Evolutionary conservation across 2,888 invertebrate species (phyloP), one percentile per base, ranked within the genome.

Genomic region (Cephalotes varians): DNA sequence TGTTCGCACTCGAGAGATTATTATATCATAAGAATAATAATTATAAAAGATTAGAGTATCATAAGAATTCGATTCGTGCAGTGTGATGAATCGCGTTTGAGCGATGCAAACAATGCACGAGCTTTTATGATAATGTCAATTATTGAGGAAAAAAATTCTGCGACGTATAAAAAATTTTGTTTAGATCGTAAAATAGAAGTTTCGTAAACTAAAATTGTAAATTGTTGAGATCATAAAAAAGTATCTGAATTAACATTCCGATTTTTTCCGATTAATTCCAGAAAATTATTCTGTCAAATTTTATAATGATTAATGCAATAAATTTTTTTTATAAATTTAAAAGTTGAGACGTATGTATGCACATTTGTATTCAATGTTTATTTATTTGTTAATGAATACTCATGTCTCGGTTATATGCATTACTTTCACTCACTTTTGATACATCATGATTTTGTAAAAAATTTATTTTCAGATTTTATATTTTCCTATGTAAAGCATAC

Each of bases 361-460:
- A n/a, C n/a, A 40, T 77, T 40, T 40, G 25, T 49, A 51, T 40
- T 74, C 49, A 51, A 58, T 31, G 28, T 76, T 67, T 54, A 67
- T 40, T 54, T 77, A 40, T 65, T 44, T 54, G 21, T 44, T 44
- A 60, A 37, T 25, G 5, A n/a, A 7, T 28, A 47, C 12, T 67
- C 3, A 25, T 47, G 6, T 49, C 0, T 49, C 18, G 2, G 15
- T 34, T 25, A 18, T 25, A 34, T 7, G 0, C 40, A 3, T 4
- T n/a, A 31, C 12, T 71, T 21, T 9, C 3, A 28, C 15, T 21
- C 37, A 76, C 7, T 51, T 62, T 64, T 28, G 15, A 47, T 73
- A 28, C 4, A 44, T 1, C 18, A 9, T 25, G n/a, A 1, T 12
- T 9, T 7, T 37, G 15, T 21, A 37, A 2, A 37, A 2, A 34